Conservation (phyloP, 2,888 invertebrate species). For the Coelopa pilipes region DNA sequence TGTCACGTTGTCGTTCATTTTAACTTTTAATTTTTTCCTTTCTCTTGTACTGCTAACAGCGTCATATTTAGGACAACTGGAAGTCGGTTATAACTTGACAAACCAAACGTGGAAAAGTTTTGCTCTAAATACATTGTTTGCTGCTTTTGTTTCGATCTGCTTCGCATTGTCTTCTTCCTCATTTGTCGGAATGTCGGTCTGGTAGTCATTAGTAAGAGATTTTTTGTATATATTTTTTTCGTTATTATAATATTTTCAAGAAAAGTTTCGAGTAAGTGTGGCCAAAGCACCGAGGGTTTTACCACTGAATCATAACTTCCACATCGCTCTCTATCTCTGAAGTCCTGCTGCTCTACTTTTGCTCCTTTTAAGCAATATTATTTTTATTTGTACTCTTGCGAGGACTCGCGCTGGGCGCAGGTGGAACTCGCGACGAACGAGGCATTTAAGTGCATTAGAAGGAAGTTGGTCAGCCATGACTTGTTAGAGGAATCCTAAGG, state of each 20-base stretch:
- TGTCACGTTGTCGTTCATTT: no score
- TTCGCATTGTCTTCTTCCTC: not conserved
- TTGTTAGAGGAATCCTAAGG: not conserved
- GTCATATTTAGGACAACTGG: not conserved
- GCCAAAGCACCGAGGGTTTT: not conserved
- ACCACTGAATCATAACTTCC: conserved; percentile 15
- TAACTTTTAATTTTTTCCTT: no score
- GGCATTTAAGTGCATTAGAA: conserved; percentile 27
- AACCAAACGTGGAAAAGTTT: conserved; percentile 9
- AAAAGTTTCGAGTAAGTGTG: conserved; percentile 24
- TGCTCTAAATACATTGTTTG: not conserved
- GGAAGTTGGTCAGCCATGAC: conserved; percentile 21
- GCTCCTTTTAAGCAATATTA: conserved; percentile 1
- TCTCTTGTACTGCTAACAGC: no score
- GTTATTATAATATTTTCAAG: conserved; percentile 22
- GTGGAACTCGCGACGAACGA: conserved; percentile 6
- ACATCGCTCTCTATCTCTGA: not conserved
- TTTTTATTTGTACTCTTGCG: not conserved
- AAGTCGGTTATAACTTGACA: conserved; percentile 9
- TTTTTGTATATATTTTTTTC: conserved; percentile 8
- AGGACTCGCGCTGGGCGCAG: not conserved
- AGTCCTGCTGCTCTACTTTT: not conserved
- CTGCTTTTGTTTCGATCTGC: not conserved
- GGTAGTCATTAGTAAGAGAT: not conserved
- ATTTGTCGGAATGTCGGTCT: not conserved